Percentiles rank a stretch among this genome's conserved stretches.
phyloP scores from a whole-genome alignment of 2,113 vertebrate genomes.

The Opisthocomus hoazin region DNA sequence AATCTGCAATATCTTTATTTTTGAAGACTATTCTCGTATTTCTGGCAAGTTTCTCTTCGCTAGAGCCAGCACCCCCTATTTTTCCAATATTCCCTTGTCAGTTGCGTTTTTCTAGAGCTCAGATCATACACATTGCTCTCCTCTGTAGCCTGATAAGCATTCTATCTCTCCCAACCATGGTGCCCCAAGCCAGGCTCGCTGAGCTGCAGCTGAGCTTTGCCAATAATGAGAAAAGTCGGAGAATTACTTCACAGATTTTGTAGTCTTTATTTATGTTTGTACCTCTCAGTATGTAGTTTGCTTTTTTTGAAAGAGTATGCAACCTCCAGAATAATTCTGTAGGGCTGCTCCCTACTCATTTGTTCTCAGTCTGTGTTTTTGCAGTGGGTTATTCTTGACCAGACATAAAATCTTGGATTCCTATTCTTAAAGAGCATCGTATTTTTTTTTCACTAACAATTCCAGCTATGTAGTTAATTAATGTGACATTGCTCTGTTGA shows the following conservation, averaged over 20 bases:
- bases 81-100: neutral
- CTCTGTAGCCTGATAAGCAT: neutral
- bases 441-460: neutral
- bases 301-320: neutral
- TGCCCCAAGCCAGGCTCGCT: neutral
- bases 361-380: neutral
- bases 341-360: neutral
- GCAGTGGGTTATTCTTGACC: neutral
- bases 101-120: neutral
- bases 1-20: constrained; percentile 4
- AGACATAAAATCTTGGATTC: neutral
- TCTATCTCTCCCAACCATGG: neutral
- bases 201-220: neutral
- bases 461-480: neutral
- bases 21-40: neutral
- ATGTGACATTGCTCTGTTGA: neutral
- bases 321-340: neutral
- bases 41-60: neutral
- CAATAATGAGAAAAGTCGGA: neutral
- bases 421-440: neutral
- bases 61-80: neutral
- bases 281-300: neutral
- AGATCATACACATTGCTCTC: neutral
- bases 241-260: neutral
- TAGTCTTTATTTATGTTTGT: neutral